These are phyloP conservation scores for Agapornis canus DNA, from an alignment of 2,797 vertebrate species.

Conservation along the genomic window DNA sequence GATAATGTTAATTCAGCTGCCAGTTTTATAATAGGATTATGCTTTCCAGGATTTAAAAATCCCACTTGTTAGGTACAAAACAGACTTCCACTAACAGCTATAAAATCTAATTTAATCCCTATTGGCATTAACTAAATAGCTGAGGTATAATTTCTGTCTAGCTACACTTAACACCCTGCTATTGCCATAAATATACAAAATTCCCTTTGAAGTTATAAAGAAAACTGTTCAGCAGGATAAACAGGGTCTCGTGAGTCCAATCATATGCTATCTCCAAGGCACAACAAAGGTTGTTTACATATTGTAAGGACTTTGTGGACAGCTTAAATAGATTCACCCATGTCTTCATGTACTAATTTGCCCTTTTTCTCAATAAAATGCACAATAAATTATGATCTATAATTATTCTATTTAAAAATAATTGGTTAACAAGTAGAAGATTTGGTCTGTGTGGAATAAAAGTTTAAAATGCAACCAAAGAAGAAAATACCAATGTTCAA, in stretches of 20 bases:
- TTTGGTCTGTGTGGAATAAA: constrained; percentile 14
- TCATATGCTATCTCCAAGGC: constrained; percentile 76
- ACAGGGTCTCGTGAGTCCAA: constrained; percentile 75
- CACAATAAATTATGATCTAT: constrained; percentile 58
- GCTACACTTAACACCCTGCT: constrained; percentile 77
- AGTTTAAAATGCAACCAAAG: constrained; percentile 59
- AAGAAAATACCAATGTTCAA: constrained; percentile 46
- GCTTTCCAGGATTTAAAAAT: constrained; percentile 82
- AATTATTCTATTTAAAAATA: constrained; percentile 72
- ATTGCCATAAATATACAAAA: constrained; percentile 78
- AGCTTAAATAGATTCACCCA: constrained; percentile 75
- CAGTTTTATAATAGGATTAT: constrained; percentile 83
- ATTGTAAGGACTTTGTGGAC: constrained; percentile 74
- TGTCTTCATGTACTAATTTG: constrained; percentile 76
- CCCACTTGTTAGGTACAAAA: constrained; percentile 81
- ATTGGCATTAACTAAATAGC: constrained; percentile 80
- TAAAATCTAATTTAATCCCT: constrained; percentile 83
- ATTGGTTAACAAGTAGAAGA: constrained; percentile 42
- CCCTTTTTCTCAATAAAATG: constrained; percentile 73
- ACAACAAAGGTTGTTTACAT: constrained; percentile 82
- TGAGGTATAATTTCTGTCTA: constrained; percentile 78
- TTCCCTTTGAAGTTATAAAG: constrained; percentile 81
- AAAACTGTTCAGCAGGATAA: constrained; percentile 77
- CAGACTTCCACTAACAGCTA: constrained; percentile 77
- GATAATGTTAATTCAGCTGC: constrained; percentile 80